phyloP scores from a whole-genome alignment of 1,140 invertebrate genomes.

The Geopemphigus sp. region DNA sequence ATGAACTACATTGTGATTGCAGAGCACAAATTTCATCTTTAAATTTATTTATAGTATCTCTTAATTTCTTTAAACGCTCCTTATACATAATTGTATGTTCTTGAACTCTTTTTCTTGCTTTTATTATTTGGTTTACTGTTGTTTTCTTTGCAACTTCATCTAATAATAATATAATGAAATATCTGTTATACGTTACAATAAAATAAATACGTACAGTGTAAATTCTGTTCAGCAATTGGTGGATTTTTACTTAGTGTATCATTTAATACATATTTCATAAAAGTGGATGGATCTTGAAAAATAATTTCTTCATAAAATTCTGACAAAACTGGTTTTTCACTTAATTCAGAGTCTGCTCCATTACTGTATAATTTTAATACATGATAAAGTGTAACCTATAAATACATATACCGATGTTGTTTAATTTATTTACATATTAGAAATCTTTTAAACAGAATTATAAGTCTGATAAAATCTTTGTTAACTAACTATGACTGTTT shows the following conservation, averaged over 20 bases:
- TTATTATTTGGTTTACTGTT: conserved; percentile 73
- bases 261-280: conserved; percentile 83
- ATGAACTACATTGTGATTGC: conserved; percentile 43
- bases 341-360: conserved; percentile 63
- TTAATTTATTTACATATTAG: neutral
- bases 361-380: conserved; percentile 93
- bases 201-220: conserved; percentile 74
- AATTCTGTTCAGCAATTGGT: conserved; percentile 75
- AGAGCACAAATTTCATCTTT: conserved; percentile 72
- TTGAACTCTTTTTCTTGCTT: conserved; percentile 80
- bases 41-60: conserved; percentile 85
- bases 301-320: conserved; percentile 89
- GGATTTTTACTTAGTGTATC: conserved; percentile 73
- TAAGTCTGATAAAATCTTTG: neutral
- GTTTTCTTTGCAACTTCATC: conserved; percentile 89
- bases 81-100: conserved; percentile 82
- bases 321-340: conserved; percentile 62
- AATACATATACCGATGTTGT: neutral
- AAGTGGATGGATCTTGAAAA: conserved; percentile 91
- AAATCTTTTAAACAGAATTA: neutral
- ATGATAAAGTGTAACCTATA: conserved; percentile 90
- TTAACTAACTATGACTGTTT: neutral
- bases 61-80: conserved; percentile 82
- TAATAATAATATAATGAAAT: conserved; percentile 58
- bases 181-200: neutral